Conservation (phyloP, 2,797 vertebrate species). For the Bucorvus abyssinicus region DNA sequence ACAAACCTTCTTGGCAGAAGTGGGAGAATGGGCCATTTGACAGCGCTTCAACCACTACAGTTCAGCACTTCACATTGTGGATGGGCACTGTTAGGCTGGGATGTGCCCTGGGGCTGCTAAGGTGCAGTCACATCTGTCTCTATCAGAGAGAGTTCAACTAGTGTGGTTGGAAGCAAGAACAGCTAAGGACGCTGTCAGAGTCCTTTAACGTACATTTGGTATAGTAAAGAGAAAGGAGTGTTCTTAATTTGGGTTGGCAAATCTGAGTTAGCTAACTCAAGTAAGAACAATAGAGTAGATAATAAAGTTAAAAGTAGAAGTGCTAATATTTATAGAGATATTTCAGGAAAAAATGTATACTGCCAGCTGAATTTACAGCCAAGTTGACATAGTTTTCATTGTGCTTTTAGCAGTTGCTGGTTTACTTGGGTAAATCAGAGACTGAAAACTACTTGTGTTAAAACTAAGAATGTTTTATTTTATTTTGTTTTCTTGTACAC, state of each 20-base stretch:
- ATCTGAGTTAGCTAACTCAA: neutral
- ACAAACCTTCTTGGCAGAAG: neutral
- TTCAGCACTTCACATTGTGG: neutral
- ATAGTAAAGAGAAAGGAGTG: neutral
- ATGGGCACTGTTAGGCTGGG: neutral
- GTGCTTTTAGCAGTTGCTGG: neutral
- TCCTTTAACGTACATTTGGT: neutral
- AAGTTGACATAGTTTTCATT: neutral
- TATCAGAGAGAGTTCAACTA: neutral
- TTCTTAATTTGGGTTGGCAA: neutral
- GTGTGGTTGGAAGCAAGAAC: neutral
- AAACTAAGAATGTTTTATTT: neutral
- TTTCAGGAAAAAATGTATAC: rapidly evolving
- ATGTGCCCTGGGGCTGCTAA: neutral
- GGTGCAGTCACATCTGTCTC: neutral
- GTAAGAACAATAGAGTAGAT: neutral
- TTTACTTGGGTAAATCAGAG: neutral
- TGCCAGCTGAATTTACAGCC: neutral
- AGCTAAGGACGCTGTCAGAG: neutral
- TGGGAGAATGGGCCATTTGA: neutral
- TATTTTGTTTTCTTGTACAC: neutral
- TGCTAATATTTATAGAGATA: neutral
- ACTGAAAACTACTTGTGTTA: neutral
- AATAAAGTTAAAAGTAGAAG: neutral
- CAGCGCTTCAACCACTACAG: neutral